Base-by-base conservation (phyloP, 2,113 vertebrate genomes). In the Pedetes capensis region DNA sequence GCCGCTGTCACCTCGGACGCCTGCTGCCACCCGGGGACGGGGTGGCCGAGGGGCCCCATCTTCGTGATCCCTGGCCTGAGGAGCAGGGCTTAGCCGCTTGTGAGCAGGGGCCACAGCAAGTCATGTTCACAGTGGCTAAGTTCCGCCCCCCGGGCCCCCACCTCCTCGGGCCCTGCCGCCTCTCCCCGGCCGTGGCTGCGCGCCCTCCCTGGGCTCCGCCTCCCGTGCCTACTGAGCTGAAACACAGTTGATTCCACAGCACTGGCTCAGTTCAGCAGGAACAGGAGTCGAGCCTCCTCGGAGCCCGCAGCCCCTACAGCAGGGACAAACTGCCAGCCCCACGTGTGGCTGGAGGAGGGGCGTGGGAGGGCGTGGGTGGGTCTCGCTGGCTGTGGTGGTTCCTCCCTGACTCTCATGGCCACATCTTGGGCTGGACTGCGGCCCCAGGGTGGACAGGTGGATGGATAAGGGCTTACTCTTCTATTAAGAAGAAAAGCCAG, bases 261-360 rank as follows among this genome's bases (percentile, higher is more conserved):
- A 99, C 99, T 99, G 99, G 99, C 99, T 99, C 99, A 99, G 99
- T 99, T 99, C 99, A 99, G 99, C 99, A 99, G 99, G 99, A 99
- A 99, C 99, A 99, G 99, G 99, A 99, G 99, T 99, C 98, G 98
- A 98, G 99, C 98, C 99, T 98, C 98, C 99, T 99, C 98, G 99
- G 99, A 99, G 99, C 99, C 98, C 98, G 99, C 98, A 98, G 98
- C 98, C 99, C 98, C 98, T 98, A 98, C 96, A 74, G 39, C 71
- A 7, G 34, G 86, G 68, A 39, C 47, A 37, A 61, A 8, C 39
- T 17, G 64, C 3, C 44, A 9, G 22, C 16, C 3, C 23, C 49
- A 16, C 32, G 13, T 8, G 18, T 22, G 59, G 29, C 17, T 23
- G 4, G 13, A 51, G 59, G 9, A 39, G 63, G 27, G 82, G 2